These are phyloP conservation scores for Trinorchestia longiramus DNA, from an alignment of 1,140 invertebrate genomes.

Conservation along the genomic window DNA sequence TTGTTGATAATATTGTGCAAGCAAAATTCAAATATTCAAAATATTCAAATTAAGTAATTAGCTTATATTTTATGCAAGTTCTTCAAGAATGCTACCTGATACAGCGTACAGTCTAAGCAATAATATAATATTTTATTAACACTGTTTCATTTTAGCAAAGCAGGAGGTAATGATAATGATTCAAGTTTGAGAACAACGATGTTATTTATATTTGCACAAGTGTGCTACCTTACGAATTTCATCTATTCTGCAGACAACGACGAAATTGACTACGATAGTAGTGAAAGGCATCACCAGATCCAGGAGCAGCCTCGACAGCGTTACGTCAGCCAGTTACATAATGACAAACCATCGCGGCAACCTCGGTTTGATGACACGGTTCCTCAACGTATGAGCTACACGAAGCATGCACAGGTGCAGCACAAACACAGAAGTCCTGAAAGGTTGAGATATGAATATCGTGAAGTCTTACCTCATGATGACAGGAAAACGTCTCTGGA, in stretches of 20 bases:
- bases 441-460: neutral
- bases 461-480: neutral
- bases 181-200: neutral
- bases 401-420: neutral
- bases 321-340: neutral
- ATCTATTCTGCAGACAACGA: neutral
- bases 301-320: neutral
- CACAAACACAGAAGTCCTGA: neutral
- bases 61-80: too few relatives aligned
- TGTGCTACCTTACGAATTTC: neutral
- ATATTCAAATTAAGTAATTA: too few relatives aligned
- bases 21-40: too few relatives aligned
- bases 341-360: neutral
- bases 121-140: too few relatives aligned
- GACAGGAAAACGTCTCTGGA: neutral
- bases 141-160: too few relatives aligned
- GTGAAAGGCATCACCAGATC: neutral
- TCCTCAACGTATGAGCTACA: neutral
- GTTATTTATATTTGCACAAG: neutral
- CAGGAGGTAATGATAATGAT: too few relatives aligned
- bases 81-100: too few relatives aligned
- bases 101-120: too few relatives aligned
- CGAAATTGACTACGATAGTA: neutral
- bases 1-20: too few relatives aligned
- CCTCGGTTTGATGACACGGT: neutral